These are phyloP conservation scores for Egretta garzetta DNA, from an alignment of 2,113 vertebrate genomes.

Conservation along the genomic window DNA sequence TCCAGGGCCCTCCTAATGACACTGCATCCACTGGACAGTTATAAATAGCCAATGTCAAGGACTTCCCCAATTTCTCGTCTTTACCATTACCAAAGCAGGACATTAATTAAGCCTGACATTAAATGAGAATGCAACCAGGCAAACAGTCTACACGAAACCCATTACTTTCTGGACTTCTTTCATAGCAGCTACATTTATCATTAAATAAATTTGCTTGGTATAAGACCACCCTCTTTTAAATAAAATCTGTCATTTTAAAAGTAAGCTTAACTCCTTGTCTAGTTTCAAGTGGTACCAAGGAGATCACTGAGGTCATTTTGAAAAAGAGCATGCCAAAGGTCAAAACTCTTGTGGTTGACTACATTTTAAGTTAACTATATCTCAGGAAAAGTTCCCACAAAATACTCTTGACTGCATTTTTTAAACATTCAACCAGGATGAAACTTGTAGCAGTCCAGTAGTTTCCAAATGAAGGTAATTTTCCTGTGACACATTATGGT, in stretches of 20 bases:
- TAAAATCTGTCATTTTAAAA: neutral
- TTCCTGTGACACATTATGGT: neutral
- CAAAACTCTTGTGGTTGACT: neutral
- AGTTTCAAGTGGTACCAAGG: neutral
- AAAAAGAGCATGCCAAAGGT: neutral
- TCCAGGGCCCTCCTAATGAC: neutral
- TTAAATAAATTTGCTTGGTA: neutral
- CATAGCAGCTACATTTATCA: neutral
- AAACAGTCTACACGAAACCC: neutral
- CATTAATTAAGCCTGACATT: slow-evolving; percentile 43
- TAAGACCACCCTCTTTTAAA: neutral
- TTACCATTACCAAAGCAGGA: neutral
- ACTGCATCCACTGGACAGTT: neutral
- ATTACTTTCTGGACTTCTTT: neutral
- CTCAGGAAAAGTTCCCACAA: neutral
- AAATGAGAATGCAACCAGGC: slow-evolving; percentile 27
- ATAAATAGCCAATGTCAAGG: neutral
- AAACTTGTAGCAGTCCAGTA: neutral
- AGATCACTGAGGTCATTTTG: neutral
- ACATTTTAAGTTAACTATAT: neutral
- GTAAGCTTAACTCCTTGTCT: neutral
- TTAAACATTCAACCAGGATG: neutral
- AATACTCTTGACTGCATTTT: neutral
- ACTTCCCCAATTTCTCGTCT: neutral
- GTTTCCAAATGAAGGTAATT: neutral